Evolutionary conservation across 35 echinoderm and acorn worm species (phyloP).

Genomic region (Eucidaris tribuloides): DNA sequence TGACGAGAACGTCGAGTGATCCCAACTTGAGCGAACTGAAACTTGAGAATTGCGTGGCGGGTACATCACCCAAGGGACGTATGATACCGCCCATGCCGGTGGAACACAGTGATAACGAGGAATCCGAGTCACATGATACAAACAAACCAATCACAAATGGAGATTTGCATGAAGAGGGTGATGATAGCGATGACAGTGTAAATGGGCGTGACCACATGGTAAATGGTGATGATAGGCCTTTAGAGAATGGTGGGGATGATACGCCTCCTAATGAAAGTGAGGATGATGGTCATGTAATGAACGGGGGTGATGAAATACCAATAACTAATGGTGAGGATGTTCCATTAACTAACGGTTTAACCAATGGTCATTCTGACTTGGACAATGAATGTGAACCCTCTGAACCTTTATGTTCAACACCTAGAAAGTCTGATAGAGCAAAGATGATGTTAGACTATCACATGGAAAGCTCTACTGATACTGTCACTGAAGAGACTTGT

Average conservation of each 20-base stretch:
- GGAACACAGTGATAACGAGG: constrained; percentile 3
- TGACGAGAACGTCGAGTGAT: constrained; percentile 76
- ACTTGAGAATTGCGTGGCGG: constrained; percentile 50
- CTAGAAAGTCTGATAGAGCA: background rate
- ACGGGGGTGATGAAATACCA: background rate
- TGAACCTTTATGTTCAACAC: constrained; percentile 38
- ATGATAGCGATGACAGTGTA: background rate
- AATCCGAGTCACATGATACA: background rate
- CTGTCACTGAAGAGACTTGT: constrained; percentile 65
- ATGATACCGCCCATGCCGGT: constrained; percentile 38
- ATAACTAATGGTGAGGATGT: background rate
- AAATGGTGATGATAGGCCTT: background rate
- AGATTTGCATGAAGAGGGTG: background rate
- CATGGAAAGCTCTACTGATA: constrained; percentile 90
- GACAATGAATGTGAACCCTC: background rate
- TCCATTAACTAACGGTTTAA: constrained; percentile 17
- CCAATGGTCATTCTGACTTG: constrained; percentile 48
- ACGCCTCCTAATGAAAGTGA: no score
- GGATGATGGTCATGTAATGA: background rate
- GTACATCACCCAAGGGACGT: constrained; percentile 60
- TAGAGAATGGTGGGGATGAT: no score
- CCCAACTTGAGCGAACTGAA: constrained; percentile 76
- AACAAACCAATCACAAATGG: constrained; percentile 5
- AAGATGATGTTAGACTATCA: constrained; percentile 10
- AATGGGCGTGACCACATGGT: background rate